phyloP scores from a whole-genome alignment of 30 jellyfish, hydroid and myxozoan species.

The Aurelia sp. region DNA sequence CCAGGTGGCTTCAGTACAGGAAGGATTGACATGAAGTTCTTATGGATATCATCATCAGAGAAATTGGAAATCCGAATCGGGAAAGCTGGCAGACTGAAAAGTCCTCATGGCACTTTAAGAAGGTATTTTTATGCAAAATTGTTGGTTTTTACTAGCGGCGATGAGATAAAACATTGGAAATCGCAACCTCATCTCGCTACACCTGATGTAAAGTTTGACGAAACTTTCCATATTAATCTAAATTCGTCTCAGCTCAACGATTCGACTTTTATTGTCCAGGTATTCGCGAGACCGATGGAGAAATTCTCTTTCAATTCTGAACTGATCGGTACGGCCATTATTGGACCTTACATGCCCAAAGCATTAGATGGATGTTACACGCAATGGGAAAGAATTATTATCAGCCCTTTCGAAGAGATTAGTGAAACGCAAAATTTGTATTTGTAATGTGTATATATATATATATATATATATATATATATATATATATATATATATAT shows the following conservation, averaged over 20 bases:
- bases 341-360: conserved; percentile 95
- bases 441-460: conserved; percentile 58
- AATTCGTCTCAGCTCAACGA: conserved; percentile 63
- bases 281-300: conserved; percentile 66
- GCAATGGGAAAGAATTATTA: conserved; percentile 92
- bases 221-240: conserved; percentile 38
- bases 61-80: conserved; percentile 72
- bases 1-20: conserved; percentile 95
- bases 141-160: conserved; percentile 63
- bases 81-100: conserved; percentile 51
- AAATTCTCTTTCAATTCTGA: conserved; percentile 52
- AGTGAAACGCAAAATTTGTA: conserved; percentile 64
- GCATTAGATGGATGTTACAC: conserved; percentile 36
- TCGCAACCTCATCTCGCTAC: conserved; percentile 65
- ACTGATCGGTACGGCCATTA: conserved; percentile 83
- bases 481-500: too few species aligned
- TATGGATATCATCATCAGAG: conserved; percentile 78
- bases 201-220: conserved; percentile 75
- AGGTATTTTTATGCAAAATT: conserved; percentile 70
- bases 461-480: too few species aligned
- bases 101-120: conserved; percentile 91
- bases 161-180: conserved; percentile 59
- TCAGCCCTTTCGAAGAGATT: conserved; percentile 80
- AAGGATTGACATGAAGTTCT: conserved; percentile 41
- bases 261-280: conserved; percentile 40